Conservation (phyloP, 2,113 vertebrate species). For the Microcebus ravelobensis region DNA sequence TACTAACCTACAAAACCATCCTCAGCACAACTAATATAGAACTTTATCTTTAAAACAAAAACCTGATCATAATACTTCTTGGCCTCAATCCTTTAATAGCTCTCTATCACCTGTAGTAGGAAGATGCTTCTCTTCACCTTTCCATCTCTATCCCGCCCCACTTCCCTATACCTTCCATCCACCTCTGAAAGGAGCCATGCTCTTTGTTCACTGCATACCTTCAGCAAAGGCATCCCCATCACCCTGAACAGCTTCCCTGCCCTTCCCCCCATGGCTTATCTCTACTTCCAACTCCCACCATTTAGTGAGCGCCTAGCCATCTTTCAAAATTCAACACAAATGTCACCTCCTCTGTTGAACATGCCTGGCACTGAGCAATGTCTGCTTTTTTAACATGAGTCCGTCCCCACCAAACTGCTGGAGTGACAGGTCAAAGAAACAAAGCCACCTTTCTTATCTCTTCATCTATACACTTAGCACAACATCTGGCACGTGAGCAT, state of each 20-base stretch:
- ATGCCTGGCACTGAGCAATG: background rate
- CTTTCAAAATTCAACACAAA: background rate
- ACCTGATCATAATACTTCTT: background rate
- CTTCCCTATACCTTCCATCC: background rate
- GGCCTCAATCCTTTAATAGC: background rate
- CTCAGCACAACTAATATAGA: background rate
- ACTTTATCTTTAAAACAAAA: constrained; percentile 32
- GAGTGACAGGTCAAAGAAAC: background rate
- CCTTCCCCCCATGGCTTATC: background rate
- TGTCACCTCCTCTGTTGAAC: background rate
- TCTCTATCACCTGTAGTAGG: background rate
- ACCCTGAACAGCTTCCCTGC: background rate
- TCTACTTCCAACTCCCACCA: background rate
- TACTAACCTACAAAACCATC: background rate
- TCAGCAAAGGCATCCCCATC: background rate
- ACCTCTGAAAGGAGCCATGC: background rate
- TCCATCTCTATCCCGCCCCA: background rate
- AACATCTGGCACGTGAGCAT: background rate
- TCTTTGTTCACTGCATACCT: background rate
- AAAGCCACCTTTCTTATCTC: background rate
- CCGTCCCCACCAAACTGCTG: background rate
- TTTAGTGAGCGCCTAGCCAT: background rate
- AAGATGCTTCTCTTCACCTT: background rate
- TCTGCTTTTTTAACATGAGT: background rate
- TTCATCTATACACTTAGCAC: background rate